These are phyloP conservation scores for Hydrotaea diabolus DNA, from an alignment of 2,888 invertebrate species.

Conservation along the genomic window DNA sequence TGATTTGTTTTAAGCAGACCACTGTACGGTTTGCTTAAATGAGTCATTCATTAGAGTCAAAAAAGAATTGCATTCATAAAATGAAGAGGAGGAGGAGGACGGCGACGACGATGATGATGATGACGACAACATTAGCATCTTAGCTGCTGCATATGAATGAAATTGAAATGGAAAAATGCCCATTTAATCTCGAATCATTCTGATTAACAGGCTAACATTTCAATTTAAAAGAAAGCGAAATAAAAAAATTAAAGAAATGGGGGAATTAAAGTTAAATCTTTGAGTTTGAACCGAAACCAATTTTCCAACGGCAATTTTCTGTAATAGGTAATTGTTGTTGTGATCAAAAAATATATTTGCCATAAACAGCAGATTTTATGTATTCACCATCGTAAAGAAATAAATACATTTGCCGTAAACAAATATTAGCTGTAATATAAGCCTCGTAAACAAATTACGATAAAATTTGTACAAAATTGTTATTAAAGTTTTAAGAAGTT, in stretches of 20 bases:
- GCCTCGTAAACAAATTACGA: background rate
- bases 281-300: background rate
- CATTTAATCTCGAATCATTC: background rate
- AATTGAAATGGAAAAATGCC: conserved; percentile 10
- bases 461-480: background rate
- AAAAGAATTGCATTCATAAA: conserved; percentile 18
- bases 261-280: background rate
- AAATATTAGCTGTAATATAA: background rate
- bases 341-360: conserved; percentile 23
- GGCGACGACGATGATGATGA: background rate
- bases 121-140: background rate
- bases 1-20: background rate
- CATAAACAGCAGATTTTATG: background rate
- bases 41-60: conserved; percentile 11
- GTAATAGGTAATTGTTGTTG: conserved; percentile 20
- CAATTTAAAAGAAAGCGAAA: background rate
- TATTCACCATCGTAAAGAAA: no score
- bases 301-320: no score
- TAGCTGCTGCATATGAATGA: conserved; percentile 2
- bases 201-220: conserved; percentile 8
- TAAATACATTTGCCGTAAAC: background rate
- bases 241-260: background rate
- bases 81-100: background rate
- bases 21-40: background rate
- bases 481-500: background rate